Evolutionary conservation across 2,888 invertebrate species (phyloP).

Genomic region (Caenorhabditis imperialis): DNA sequence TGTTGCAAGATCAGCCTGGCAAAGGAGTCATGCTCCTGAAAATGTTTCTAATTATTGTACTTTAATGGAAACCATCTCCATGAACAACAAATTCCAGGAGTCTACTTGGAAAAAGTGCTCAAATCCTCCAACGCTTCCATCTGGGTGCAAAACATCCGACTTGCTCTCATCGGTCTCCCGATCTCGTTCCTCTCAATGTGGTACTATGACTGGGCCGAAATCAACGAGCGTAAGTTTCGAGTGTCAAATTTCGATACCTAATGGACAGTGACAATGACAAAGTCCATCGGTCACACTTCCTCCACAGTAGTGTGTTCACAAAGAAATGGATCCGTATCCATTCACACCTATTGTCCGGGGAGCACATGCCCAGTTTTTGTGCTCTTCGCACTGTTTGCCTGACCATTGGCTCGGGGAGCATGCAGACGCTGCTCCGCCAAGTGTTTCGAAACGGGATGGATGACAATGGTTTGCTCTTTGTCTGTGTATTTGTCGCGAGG

Average conservation of each 20-base stretch:
- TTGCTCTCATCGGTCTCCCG: conserved; percentile 91
- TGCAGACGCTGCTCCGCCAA: conserved; percentile 37
- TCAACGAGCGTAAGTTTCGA: conserved; percentile 66
- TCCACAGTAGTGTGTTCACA: conserved; percentile 29
- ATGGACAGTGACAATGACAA: too few species aligned
- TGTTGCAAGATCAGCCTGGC: too few species aligned
- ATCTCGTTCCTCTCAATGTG: conserved; percentile 84
- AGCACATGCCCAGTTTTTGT: too few species aligned
- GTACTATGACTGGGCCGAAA: conserved; percentile 73
- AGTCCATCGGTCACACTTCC: conserved; percentile 27
- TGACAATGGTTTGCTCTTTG: conserved; percentile 36
- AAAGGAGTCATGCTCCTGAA: too few species aligned
- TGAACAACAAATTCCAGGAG: conserved; percentile 81
- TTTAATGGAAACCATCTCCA: not conserved
- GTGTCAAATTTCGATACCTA: too few species aligned
- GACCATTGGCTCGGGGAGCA: conserved; percentile 25
- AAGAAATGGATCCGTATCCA: conserved; percentile 32
- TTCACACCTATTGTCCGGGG: conserved; percentile 12
- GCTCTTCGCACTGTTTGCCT: too few species aligned
- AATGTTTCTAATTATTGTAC: too few species aligned
- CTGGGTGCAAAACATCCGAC: conserved; percentile 98
- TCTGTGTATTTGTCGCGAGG: conserved; percentile 6
- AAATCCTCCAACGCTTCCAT: conserved; percentile 85
- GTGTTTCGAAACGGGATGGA: conserved; percentile 48
- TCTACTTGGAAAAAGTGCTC: conserved; percentile 97